Evolutionary conservation across 2,797 vertebrate species (phyloP).

Genomic region (Galago senegalensis): DNA sequence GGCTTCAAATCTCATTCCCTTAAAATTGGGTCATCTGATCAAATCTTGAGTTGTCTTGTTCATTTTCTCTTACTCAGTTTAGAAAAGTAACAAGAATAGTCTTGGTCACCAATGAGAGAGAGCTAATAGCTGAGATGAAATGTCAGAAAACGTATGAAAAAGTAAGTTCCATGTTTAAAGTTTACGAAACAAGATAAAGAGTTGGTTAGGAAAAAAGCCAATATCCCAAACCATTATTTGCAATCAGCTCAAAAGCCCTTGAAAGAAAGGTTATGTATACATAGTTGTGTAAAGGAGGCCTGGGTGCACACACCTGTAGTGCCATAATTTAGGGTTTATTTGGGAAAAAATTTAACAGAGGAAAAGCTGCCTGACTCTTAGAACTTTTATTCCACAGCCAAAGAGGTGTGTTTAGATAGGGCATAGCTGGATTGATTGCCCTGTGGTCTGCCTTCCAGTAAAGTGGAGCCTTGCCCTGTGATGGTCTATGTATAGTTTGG

Average conservation of each 20-base stretch:
- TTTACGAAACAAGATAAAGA: background rate
- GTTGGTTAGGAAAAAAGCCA: background rate
- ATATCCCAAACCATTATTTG: background rate
- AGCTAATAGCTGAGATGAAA: background rate
- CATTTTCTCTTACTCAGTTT: background rate
- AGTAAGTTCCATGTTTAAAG: background rate
- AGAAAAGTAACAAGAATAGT: background rate
- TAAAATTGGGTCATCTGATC: constrained; percentile 10
- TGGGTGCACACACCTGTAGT: background rate
- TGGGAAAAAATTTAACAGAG: background rate
- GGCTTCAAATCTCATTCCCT: background rate
- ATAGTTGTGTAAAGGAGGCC: background rate
- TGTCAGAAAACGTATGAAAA: background rate
- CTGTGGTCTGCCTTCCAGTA: background rate
- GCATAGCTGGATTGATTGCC: background rate
- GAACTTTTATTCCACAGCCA: background rate
- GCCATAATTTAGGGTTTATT: background rate
- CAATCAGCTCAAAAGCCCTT: background rate
- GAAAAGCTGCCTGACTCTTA: background rate
- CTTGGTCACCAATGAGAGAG: constrained; percentile 38
- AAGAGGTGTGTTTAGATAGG: background rate
- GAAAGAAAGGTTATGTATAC: background rate
- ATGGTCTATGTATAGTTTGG: background rate
- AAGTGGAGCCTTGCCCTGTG: background rate
- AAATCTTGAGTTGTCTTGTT: background rate